phyloP scores from a whole-genome alignment of 1,140 invertebrate genomes.

The Trichogramma pretiosum region DNA sequence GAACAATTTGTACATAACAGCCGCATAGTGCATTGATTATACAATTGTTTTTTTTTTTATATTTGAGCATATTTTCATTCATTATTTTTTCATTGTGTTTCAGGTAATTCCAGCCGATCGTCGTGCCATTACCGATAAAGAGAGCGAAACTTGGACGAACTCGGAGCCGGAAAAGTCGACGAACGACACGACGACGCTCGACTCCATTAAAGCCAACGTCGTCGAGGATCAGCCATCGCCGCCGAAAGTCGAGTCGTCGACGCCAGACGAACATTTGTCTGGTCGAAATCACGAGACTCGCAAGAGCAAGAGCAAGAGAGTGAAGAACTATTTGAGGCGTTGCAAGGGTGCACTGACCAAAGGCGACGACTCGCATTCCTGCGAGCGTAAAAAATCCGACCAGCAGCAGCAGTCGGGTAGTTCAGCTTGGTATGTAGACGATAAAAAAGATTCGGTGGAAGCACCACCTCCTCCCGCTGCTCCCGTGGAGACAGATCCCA shows the following conservation, averaged over 20 bases:
- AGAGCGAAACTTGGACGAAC: slow-evolving; percentile 39
- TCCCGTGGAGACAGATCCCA: too few relatives aligned
- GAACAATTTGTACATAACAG: too few relatives aligned
- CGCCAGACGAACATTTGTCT: slow-evolving; percentile 19
- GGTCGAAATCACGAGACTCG: slow-evolving; percentile 35
- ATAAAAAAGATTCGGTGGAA: slow-evolving; percentile 18
- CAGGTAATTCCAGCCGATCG: slow-evolving; percentile 42
- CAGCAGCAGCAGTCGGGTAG: slow-evolving; percentile 27
- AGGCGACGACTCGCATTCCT: slow-evolving; percentile 27
- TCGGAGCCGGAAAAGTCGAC: slow-evolving; percentile 14
- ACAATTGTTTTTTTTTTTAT: too few relatives aligned
- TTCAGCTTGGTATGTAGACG: slow-evolving; percentile 39
- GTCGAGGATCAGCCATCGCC: slow-evolving; percentile 15
- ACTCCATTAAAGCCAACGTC: not conserved
- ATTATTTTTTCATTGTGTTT: too few relatives aligned
- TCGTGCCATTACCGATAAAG: slow-evolving; percentile 29
- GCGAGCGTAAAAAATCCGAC: slow-evolving; percentile 27
- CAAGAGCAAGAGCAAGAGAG: slow-evolving; percentile 41
- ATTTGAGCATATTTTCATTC: too few relatives aligned
- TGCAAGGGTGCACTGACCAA: slow-evolving; percentile 42
- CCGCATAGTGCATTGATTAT: too few relatives aligned
- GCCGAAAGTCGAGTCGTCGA: slow-evolving; percentile 19
- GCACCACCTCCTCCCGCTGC: too few relatives aligned
- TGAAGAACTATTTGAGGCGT: slow-evolving; percentile 44
- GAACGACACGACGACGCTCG: slow-evolving; percentile 18